These are phyloP conservation scores for Astreopora myriophthalma DNA, from an alignment of 64 coral and sea anemone species.

Conservation along the genomic window DNA sequence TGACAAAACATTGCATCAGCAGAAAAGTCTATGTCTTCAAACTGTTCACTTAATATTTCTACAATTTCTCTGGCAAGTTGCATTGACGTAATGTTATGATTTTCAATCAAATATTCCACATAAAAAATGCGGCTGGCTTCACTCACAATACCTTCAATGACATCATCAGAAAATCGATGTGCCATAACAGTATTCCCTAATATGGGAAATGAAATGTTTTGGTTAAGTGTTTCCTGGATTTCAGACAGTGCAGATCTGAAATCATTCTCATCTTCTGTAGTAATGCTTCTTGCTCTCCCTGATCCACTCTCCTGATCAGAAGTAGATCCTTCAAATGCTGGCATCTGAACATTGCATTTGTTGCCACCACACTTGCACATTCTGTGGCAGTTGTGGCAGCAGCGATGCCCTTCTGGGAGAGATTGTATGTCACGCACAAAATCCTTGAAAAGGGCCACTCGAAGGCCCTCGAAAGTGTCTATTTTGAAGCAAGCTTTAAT, in stretches of 20 bases:
- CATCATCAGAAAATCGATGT: background rate
- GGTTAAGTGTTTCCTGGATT: constrained; percentile 2
- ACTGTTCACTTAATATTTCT: background rate
- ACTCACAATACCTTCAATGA: background rate
- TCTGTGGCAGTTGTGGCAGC: background rate
- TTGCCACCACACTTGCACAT: constrained; percentile 8
- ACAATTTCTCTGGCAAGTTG: background rate
- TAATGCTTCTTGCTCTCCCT: background rate
- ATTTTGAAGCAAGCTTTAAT: background rate
- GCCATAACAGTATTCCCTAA: background rate
- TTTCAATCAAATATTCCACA: constrained; percentile 2
- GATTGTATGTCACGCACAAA: background rate
- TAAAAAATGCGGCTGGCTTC: background rate
- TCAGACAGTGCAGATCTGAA: background rate
- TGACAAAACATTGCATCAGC: constrained; percentile 4
- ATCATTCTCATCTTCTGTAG: background rate
- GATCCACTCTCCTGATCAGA: background rate
- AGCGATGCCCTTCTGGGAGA: background rate
- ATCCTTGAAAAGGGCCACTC: constrained; percentile 6
- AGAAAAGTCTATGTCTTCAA: constrained; percentile 3
- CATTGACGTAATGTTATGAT: constrained; percentile 2
- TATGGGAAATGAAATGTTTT: background rate
- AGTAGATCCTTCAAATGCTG: background rate
- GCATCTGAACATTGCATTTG: background rate
- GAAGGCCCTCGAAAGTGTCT: background rate